Conservation (phyloP, 2,113 vertebrate genomes). For the Ophthalmotilapia sp. region DNA sequence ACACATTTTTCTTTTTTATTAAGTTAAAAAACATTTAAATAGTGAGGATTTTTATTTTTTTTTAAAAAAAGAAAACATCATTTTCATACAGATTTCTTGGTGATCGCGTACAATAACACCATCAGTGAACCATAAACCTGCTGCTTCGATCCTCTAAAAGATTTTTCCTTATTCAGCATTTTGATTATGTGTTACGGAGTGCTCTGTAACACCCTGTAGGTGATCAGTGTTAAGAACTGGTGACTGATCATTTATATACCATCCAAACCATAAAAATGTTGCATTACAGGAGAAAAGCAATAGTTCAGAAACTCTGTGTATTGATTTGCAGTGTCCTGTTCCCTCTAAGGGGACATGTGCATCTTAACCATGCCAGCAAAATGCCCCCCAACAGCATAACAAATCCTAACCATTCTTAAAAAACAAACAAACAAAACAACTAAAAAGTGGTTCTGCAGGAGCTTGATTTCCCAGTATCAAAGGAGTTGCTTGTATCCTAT, state of each 20-base stretch:
- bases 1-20: neutral
- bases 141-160: neutral
- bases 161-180: neutral
- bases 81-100: neutral
- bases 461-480: neutral
- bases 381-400: neutral
- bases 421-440: neutral
- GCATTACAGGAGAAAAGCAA: neutral
- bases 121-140: neutral
- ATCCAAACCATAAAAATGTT: neutral
- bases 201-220: neutral
- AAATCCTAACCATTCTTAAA: neutral
- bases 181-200: accelerated
- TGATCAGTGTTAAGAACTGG: neutral
- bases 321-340: neutral
- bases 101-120: neutral
- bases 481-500: neutral
- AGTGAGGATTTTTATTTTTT: neutral
- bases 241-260: neutral
- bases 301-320: neutral
- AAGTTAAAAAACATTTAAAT: neutral
- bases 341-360: neutral
- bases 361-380: neutral
- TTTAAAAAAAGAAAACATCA: accelerated
- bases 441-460: neutral